These are phyloP conservation scores for Camponotus fellah DNA, from an alignment of 2,888 invertebrate genomes.

Conservation along the genomic window DNA sequence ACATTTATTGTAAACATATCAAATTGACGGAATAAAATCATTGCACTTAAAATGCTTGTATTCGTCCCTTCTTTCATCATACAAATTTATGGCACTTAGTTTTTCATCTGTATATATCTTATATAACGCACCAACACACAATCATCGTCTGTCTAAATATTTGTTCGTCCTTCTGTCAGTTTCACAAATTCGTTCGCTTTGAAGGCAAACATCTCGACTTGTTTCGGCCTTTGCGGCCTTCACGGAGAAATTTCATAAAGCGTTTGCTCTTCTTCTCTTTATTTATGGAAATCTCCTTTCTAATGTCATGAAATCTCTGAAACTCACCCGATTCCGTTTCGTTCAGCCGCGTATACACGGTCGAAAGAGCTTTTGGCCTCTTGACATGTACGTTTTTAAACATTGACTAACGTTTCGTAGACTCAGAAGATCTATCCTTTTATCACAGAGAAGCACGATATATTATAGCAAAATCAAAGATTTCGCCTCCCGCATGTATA, in stretches of 20 bases:
- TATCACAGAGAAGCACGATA: not conserved
- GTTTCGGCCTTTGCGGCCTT: not conserved
- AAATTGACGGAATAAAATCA: too few species aligned
- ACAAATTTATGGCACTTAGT: too few species aligned
- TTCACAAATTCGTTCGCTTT: not conserved
- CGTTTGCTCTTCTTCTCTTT: constrained; percentile 17
- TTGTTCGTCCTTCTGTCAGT: not conserved
- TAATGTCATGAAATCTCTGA: constrained; percentile 27
- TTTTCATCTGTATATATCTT: not conserved
- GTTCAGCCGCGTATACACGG: not conserved
- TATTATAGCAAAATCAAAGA: not conserved
- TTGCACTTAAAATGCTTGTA: too few species aligned
- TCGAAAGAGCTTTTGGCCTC: constrained; percentile 5
- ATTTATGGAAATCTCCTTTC: constrained; percentile 37
- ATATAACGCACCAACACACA: not conserved
- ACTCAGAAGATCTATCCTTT: constrained; percentile 11
- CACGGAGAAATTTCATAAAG: constrained; percentile 43
- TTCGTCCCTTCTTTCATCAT: too few species aligned
- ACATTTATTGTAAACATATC: too few species aligned
- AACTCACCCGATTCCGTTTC: constrained; percentile 19
- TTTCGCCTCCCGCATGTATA: not conserved
- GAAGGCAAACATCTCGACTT: not conserved
- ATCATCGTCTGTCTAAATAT: not conserved
- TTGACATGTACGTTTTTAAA: constrained; percentile 37
- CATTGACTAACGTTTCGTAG: constrained; percentile 44